These are phyloP conservation scores for Castor canadensis DNA, from an alignment of 2,113 vertebrate species.

Conservation along the genomic window DNA sequence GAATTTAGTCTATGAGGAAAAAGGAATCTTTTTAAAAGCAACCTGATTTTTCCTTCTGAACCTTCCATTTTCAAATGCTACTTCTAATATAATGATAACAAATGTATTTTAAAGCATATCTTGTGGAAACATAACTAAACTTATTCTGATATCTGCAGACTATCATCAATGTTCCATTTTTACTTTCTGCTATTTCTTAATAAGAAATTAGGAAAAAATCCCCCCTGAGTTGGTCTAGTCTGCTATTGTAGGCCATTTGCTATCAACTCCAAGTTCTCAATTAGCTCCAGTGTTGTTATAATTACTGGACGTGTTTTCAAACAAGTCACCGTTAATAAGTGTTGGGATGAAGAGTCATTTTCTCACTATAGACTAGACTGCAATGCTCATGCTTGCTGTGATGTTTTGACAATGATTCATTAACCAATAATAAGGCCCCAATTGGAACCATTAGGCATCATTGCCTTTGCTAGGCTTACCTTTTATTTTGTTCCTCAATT, in stretches of 20 bases:
- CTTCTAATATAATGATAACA: not conserved
- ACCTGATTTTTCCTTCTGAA: constrained; percentile 4
- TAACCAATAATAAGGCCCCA: constrained; percentile 70
- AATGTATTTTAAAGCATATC: constrained; percentile 13
- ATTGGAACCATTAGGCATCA: constrained; percentile 65
- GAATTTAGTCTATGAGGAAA: not conserved
- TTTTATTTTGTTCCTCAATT: constrained; percentile 65
- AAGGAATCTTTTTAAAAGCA: not conserved
- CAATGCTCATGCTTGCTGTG: constrained; percentile 28
- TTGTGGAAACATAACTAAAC: constrained; percentile 25
- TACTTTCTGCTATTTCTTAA: constrained; percentile 66
- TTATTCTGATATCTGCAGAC: constrained; percentile 41
- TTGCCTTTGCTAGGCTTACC: constrained; percentile 42
- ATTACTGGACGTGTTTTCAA: constrained; percentile 78
- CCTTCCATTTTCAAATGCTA: constrained; percentile 9
- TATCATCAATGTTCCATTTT: constrained; percentile 52
- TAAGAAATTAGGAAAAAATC: constrained; percentile 72
- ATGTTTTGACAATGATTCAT: constrained; percentile 72
- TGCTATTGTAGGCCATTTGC: constrained; percentile 78
- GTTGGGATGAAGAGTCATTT: constrained; percentile 76
- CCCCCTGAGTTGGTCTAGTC: constrained; percentile 72
- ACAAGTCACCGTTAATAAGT: constrained; percentile 80
- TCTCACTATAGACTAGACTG: constrained; percentile 60
- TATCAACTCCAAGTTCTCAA: constrained; percentile 80
- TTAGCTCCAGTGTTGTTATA: constrained; percentile 76